A percentile compares a stretch with the other conserved stretches of the same genome.
Evolutionary conservation across 2,113 vertebrate species (phyloP).

Genomic region (Chionis minor): DNA sequence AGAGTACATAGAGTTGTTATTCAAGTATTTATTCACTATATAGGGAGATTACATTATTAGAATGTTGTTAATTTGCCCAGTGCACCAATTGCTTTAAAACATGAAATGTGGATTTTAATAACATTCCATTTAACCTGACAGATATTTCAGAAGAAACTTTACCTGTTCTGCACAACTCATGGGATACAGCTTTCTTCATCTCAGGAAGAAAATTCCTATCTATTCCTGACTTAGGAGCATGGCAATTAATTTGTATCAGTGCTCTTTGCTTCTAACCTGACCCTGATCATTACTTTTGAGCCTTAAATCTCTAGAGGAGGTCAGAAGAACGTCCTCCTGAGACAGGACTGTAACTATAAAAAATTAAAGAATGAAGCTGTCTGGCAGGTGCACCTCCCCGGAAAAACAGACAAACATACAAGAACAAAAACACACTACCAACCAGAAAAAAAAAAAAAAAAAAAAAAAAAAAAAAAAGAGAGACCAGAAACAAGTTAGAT

Average conservation of each 20-base stretch:
- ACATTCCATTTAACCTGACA: background rate
- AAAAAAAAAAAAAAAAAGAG: accelerated
- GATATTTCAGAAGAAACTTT: background rate
- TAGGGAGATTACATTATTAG: background rate
- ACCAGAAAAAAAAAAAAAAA: accelerated
- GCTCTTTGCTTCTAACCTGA: background rate
- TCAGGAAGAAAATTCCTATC: background rate
- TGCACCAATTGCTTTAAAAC: background rate
- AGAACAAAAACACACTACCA: too few relatives aligned
- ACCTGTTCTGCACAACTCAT: background rate
- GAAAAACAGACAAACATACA: background rate
- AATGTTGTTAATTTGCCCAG: background rate
- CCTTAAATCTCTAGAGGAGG: background rate
- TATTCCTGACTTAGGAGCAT: background rate
- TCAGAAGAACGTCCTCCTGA: background rate
- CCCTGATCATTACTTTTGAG: background rate
- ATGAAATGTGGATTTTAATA: background rate
- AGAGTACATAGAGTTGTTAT: background rate
- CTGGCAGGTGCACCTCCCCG: accelerated
- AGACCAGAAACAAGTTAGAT: background rate
- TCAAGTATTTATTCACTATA: background rate
- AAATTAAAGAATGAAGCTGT: background rate
- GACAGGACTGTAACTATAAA: background rate
- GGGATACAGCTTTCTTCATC: background rate
- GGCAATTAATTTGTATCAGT: background rate